Evolutionary conservation across 1,140 invertebrate species (phyloP), one percentile per base, ranked within the genome.

Genomic region (Bombyx mori): DNA sequence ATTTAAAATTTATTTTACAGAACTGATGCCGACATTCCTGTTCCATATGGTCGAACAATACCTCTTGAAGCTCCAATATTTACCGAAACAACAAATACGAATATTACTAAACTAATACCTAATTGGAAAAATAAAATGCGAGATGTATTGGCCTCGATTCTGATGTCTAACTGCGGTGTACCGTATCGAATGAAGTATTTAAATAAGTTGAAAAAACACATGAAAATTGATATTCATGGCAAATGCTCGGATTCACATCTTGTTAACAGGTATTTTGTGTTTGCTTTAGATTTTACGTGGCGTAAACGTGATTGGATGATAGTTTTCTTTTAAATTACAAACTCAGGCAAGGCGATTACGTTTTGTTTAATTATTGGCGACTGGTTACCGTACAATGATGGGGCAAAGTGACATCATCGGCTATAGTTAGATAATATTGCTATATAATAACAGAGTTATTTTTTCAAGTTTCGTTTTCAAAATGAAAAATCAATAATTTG

Each of bases 1-100:
- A 35, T 35, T 35, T 8, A 51, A 51, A 35, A 51, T 26, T 35
- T 46, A 26, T 66, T 47, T 77, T 78, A 35, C 68, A 90, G 91
- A 66, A 89, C 84, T 65, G 91, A 93, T 62, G 90, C 92, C 7
- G 92, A 94, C 63, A 84, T 94, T 26, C 92, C 92, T 0, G 90
- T 93, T 3, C 92, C 92, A 3, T 93, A 93, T 65, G 93, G 91
- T 7, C 78, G 91, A 46, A 91, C 90, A 8, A 48, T 86, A n/a
- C 53, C 75, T 8, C 46, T 92, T 47, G 22, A 65, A 10, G 65
- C 74, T 44, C 68, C 74, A 18, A 54, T 66, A 53, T 47, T 60
- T 18, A 47, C 22, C 51, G 57, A 64, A 52, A 44, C 53, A 22
- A 45, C 44, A 46, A 52, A 57, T 42, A 60, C 60, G 22, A 52